Evolutionary conservation across 2,888 invertebrate species (phyloP).

Genomic region (Thumatha senex): DNA sequence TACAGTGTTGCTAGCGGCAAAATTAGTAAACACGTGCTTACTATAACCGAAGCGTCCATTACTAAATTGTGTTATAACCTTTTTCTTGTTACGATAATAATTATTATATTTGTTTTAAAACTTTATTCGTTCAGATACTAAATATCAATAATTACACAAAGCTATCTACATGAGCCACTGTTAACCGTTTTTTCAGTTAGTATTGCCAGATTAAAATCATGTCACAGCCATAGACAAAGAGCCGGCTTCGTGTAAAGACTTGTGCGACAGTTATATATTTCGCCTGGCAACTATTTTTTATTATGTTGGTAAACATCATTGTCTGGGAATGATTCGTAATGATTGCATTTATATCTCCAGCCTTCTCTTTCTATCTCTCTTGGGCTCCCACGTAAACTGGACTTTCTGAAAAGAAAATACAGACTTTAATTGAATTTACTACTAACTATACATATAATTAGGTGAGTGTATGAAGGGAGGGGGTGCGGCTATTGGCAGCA

Average conservation of each 20-base stretch:
- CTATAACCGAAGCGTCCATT: slow-evolving; percentile 59
- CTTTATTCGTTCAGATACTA: slow-evolving; percentile 70
- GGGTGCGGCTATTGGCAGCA: too few species aligned
- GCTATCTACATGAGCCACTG: slow-evolving; percentile 82
- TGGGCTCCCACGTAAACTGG: slow-evolving; percentile 69
- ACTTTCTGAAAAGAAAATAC: slow-evolving; percentile 53
- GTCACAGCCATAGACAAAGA: slow-evolving; percentile 29
- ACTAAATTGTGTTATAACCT: slow-evolving; percentile 53
- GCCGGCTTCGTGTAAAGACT: slow-evolving; percentile 26
- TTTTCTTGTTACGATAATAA: slow-evolving; percentile 55
- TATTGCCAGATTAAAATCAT: slow-evolving; percentile 47
- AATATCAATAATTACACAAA: slow-evolving; percentile 81
- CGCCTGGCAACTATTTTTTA: slow-evolving; percentile 56
- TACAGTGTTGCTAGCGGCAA: slow-evolving; percentile 63
- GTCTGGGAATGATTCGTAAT: slow-evolving; percentile 78
- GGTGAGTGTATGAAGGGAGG: too few species aligned
- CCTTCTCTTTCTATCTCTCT: slow-evolving; percentile 46
- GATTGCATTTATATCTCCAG: slow-evolving; percentile 68
- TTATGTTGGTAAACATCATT: slow-evolving; percentile 59
- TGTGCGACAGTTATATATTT: slow-evolving; percentile 40
- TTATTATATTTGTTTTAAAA: slow-evolving; percentile 41
- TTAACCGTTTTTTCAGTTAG: slow-evolving; percentile 51
- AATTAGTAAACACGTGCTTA: slow-evolving; percentile 54
- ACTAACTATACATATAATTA: too few species aligned
- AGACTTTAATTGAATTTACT: neutral